A percentile compares a stretch with the other conserved stretches of the same genome.
phyloP scores from a whole-genome alignment of 2,888 invertebrate species.

The Pantelozetes paolii region DNA sequence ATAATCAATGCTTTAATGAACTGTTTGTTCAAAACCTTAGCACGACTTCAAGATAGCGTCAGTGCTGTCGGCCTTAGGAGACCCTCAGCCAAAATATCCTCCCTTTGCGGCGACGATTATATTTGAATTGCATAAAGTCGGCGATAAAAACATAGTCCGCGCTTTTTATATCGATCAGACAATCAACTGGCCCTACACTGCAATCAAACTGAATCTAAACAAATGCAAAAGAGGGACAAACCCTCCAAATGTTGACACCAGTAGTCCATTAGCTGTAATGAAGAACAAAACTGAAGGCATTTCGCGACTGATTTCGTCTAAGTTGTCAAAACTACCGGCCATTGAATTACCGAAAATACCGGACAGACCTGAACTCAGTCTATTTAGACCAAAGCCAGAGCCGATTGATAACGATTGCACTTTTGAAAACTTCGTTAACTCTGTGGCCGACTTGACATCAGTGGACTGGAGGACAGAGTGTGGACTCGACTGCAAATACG shows the following conservation, averaged over 20 bases:
- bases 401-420: conserved; percentile 9
- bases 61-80: conserved; percentile 10
- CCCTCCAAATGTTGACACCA: no score
- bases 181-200: conserved; percentile 27
- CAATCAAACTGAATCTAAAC: background rate
- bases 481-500: conserved; percentile 3
- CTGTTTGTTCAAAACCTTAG: conserved; percentile 9
- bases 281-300: background rate
- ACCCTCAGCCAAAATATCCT: conserved; percentile 27
- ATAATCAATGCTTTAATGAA: no score
- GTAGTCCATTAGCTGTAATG: no score
- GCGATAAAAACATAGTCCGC: background rate
- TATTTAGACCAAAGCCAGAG: background rate
- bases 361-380: no score
- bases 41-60: conserved; percentile 35
- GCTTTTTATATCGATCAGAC: conserved; percentile 20
- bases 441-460: background rate
- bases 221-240: no score
- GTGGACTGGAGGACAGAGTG: conserved; percentile 32
- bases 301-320: no score
- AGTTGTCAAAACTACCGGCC: background rate
- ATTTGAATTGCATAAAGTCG: conserved; percentile 31
- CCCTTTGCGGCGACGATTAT: conserved; percentile 33
- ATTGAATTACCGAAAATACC: background rate
- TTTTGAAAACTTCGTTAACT: conserved; percentile 22